phyloP scores from a whole-genome alignment of 2,797 vertebrate species.

The Leptatherina wallacei region DNA sequence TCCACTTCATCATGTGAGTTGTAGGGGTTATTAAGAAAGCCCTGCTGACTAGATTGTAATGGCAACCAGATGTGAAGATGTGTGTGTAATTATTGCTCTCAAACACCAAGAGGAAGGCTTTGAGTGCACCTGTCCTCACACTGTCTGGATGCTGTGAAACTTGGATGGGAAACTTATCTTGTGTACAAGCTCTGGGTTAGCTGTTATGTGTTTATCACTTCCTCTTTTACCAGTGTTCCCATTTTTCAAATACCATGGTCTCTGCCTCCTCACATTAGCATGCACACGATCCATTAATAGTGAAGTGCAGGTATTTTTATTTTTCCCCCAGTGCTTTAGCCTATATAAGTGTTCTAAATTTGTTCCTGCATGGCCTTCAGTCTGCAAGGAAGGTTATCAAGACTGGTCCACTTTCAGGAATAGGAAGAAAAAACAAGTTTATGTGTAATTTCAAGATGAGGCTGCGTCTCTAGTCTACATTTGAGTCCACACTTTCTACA shows the following conservation, averaged over 20 bases:
- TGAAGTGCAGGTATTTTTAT: constrained; percentile 45
- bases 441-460: background rate
- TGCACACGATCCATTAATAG: constrained; percentile 30
- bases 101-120: constrained; percentile 10
- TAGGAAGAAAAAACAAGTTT: background rate
- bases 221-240: constrained; percentile 2
- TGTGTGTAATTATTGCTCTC: background rate
- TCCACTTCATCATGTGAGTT: constrained; percentile 9
- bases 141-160: constrained; percentile 19
- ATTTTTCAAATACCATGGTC: background rate
- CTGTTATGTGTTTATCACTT: background rate
- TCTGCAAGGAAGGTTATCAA: constrained; percentile 4
- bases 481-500: too few species aligned
- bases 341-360: constrained; percentile 48
- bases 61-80: constrained; percentile 25
- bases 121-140: constrained; percentile 5
- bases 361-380: constrained; percentile 5
- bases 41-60: constrained; percentile 4
- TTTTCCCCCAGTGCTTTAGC: constrained; percentile 36
- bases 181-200: constrained; percentile 24
- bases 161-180: background rate
- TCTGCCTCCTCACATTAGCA: constrained; percentile 26
- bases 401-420: background rate
- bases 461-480: background rate
- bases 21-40: constrained; percentile 6